Conservation (phyloP, 2,888 invertebrate genomes). For the Ischnus inquisitorius region DNA sequence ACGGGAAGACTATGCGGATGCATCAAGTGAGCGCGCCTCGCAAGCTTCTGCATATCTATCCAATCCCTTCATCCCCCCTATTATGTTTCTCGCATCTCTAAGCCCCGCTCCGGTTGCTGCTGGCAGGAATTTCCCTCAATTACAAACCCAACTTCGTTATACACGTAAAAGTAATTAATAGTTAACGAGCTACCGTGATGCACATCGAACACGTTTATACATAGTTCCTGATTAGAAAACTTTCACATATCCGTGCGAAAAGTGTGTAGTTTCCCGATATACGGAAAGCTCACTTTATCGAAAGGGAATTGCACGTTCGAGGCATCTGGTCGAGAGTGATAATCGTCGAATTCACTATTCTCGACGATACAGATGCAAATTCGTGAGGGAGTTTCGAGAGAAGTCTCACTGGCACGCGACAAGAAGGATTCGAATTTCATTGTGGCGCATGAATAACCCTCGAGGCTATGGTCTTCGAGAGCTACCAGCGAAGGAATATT, state of each 20-base stretch:
- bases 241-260: constrained; percentile 11
- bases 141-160: constrained; percentile 56
- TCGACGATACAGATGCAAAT: not conserved
- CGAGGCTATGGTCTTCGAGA: not conserved
- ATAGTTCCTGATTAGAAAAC: constrained; percentile 55
- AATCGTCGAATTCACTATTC: not conserved
- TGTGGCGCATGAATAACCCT: constrained; percentile 4
- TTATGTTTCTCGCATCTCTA: constrained; percentile 8
- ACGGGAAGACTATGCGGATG: not conserved
- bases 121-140: constrained; percentile 54
- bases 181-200: constrained; percentile 49
- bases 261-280: not conserved
- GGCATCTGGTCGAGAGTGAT: not conserved
- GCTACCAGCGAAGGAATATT: not conserved
- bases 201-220: constrained; percentile 41
- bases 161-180: constrained; percentile 61
- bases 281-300: not conserved
- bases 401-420: not conserved
- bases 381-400: not conserved
- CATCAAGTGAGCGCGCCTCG: constrained; percentile 30
- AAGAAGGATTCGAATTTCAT: constrained; percentile 5
- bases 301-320: not conserved
- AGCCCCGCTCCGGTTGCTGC: constrained; percentile 4
- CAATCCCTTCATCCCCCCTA: constrained; percentile 3
- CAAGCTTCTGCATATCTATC: constrained; percentile 20